Evolutionary conservation across 2,113 vertebrate species (phyloP), one percentile per base, ranked within the genome.

Genomic region (Neodon shergylaensis): DNA sequence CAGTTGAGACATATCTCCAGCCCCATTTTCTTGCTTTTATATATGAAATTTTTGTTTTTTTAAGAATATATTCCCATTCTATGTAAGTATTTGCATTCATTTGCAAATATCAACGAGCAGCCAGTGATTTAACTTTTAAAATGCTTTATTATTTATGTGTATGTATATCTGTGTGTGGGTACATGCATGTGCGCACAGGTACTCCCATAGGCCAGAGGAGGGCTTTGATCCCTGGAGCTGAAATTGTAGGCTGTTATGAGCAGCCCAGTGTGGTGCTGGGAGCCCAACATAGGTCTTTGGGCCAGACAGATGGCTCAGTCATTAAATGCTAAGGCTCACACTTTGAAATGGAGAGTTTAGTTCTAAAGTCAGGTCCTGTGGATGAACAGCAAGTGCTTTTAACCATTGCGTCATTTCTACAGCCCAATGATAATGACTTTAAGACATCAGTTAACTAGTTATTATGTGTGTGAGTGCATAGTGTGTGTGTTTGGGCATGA

Each of bases 21-120:
- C n/a, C n/a, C 33, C 12, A 19, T 42, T 52, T 49, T 72, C 85
- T 72, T 88, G 13, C 33, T 33, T 95, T 88, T 65, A 88, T 70
- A 16, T 42, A 83, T 92, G 39, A 17, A 68, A 89, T 44, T 44
- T 90, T 82, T 85, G 93, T 85, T 90, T 39, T 72, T 68, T 63
- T 26, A 63, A 87, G 61, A 93, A 77, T 89, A 92, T 86, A 88
- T 95, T 66, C 33, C 31, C 88, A 65, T 21, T 92, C 90, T 88
- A 7, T 28, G 76, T 88, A 26, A 93, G 11, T 13, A 96, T 89
- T 95, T 96, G 5, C 83, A 74, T 94, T 89, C 42, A 85, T 49
- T 94, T 92, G 70, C 21, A 42, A 94, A 33, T 95, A 70, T 86
- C 82, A 91, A 47, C 88, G 91, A 87, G 65, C n/a, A 94, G 93